Evolutionary conservation across 2,113 vertebrate genomes (phyloP).

Genomic region (Nestor notabilis): DNA sequence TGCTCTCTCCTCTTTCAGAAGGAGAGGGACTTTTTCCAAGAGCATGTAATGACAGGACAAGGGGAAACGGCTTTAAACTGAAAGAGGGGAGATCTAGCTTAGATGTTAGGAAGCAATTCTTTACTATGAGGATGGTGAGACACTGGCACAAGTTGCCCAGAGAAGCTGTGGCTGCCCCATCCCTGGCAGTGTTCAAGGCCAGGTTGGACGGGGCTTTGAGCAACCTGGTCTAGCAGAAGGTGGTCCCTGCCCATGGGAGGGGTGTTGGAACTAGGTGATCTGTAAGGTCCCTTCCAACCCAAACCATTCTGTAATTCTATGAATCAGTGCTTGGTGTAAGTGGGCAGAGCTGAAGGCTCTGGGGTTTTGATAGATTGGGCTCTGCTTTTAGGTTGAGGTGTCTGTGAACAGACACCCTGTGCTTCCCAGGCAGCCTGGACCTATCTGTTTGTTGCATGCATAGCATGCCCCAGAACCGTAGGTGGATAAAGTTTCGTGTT

Average conservation of each 20-base stretch:
- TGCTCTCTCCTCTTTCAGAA: neutral
- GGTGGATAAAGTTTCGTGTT: neutral
- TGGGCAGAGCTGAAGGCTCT: neutral
- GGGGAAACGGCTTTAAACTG: neutral
- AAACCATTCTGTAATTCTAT: neutral
- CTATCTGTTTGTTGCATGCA: neutral
- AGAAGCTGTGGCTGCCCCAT: neutral
- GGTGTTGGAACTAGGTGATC: neutral
- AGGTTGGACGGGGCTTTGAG: neutral
- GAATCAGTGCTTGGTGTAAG: accelerated
- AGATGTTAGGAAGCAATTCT: neutral
- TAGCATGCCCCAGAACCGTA: neutral
- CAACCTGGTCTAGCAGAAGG: neutral
- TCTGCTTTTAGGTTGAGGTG: neutral
- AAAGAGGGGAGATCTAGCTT: neutral
- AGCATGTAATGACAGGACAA: neutral
- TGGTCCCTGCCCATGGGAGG: neutral
- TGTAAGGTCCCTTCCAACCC: neutral
- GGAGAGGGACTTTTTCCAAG: neutral
- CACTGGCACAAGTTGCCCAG: neutral
- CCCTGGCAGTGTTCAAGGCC: neutral
- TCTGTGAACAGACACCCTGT: neutral
- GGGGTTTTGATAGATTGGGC: neutral
- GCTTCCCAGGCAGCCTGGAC: neutral
- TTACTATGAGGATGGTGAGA: neutral